Conservation (phyloP, 2,888 invertebrate species). For the Exocentrus adspersus region DNA sequence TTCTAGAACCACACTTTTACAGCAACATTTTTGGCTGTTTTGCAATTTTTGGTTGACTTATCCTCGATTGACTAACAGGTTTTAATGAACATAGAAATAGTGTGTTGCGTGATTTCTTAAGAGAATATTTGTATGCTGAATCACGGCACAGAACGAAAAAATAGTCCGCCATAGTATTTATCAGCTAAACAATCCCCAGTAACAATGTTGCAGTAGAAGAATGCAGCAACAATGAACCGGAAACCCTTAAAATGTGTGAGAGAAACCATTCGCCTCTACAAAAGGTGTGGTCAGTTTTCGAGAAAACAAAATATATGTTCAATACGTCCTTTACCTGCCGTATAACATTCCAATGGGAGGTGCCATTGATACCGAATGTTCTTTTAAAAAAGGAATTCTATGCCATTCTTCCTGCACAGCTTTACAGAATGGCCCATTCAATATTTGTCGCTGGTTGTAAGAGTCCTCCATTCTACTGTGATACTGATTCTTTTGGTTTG, state of each 20-base stretch:
- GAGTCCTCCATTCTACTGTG: conserved; percentile 23
- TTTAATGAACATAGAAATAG: too few relatives aligned
- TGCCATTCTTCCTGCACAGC: conserved; percentile 38
- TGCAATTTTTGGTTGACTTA: too few relatives aligned
- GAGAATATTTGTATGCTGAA: conserved; percentile 51
- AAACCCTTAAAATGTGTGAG: conserved; percentile 64
- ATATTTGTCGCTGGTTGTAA: conserved; percentile 52
- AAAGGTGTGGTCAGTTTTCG: conserved; percentile 65
- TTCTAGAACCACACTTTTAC: too few relatives aligned
- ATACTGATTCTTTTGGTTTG: conserved; percentile 45
- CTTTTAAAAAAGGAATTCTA: conserved; percentile 55
- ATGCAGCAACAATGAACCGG: conserved; percentile 62
- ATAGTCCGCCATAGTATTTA: conserved; percentile 59
- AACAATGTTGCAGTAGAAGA: conserved; percentile 61
- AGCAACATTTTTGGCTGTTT: too few relatives aligned
- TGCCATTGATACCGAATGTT: conserved; percentile 62
- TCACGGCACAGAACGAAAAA: conserved; percentile 53
- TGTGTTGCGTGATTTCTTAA: too few relatives aligned
- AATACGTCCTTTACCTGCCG: conserved; percentile 53
- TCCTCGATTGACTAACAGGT: too few relatives aligned
- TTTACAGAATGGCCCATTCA: conserved; percentile 53
- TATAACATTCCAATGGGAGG: conserved; percentile 59
- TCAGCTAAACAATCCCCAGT: conserved; percentile 61
- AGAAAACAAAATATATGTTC: conserved; percentile 60
- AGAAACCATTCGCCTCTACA: conserved; percentile 60